Evolutionary conservation across 2,888 invertebrate species (phyloP).

Genomic region (Spilosoma lubricipeda): DNA sequence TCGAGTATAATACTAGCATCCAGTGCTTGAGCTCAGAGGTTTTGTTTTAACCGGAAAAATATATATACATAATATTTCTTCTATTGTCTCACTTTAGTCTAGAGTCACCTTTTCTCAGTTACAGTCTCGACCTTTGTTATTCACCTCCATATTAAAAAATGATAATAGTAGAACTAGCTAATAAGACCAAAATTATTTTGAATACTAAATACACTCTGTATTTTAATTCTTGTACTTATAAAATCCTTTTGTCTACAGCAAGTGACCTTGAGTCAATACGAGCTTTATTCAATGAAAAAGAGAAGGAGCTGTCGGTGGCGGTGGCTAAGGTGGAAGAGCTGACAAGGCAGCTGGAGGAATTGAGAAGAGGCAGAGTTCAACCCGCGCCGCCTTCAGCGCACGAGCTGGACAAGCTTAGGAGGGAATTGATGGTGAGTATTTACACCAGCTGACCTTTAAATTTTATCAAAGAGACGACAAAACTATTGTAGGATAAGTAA

Average conservation of each 20-base stretch:
- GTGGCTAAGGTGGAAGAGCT: conserved; percentile 99
- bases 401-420: conserved; percentile 96
- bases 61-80: neutral
- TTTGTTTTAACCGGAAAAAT: neutral
- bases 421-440: conserved; percentile 94
- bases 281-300: conserved; percentile 98
- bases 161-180: neutral
- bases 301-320: conserved; percentile 98
- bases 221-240: conserved; percentile 11
- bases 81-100: neutral
- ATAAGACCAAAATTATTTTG: neutral
- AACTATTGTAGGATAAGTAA: neutral
- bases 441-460: neutral
- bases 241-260: conserved; percentile 86
- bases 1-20: neutral
- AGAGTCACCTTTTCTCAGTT: no score
- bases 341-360: conserved; percentile 96
- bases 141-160: no score
- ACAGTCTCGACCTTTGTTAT: no score
- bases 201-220: neutral
- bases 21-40: neutral
- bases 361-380: conserved; percentile 89
- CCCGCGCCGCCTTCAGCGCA: conserved; percentile 90
- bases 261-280: conserved; percentile 98
- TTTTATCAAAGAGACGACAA: neutral